phyloP scores from a whole-genome alignment of 2,888 invertebrate species.

The Tanytarsus gracilentus region DNA sequence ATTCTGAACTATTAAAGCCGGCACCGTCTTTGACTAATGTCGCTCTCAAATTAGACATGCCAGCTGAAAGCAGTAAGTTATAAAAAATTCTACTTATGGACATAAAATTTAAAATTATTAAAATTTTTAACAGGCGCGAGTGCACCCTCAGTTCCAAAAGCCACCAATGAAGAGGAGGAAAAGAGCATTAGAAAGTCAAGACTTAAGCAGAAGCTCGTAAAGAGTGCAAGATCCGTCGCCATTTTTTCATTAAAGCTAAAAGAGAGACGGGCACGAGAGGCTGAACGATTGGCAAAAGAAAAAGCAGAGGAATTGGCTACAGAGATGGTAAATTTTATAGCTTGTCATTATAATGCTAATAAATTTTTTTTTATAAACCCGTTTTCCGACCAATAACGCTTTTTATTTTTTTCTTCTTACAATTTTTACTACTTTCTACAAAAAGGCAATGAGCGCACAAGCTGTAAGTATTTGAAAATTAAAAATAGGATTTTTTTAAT shows the following conservation, averaged over 20 bases:
- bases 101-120: background rate
- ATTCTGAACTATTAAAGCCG: slow-evolving; percentile 45
- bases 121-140: slow-evolving; percentile 7
- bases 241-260: slow-evolving; percentile 75
- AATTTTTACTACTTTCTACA: background rate
- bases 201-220: slow-evolving; percentile 67
- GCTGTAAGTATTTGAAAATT: slow-evolving; percentile 1
- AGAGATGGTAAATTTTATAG: slow-evolving; percentile 33
- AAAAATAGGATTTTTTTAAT: slow-evolving; percentile 30
- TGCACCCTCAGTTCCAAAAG: slow-evolving; percentile 29
- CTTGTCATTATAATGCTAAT: background rate
- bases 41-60: slow-evolving; percentile 38
- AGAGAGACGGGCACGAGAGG: slow-evolving; percentile 68
- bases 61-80: slow-evolving; percentile 33
- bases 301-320: slow-evolving; percentile 47
- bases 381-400: too few relatives aligned
- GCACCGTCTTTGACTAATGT: slow-evolving; percentile 50
- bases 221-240: slow-evolving; percentile 74
- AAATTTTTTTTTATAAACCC: too few relatives aligned
- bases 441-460: slow-evolving; percentile 1
- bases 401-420: background rate
- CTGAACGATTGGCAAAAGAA: slow-evolving; percentile 56
- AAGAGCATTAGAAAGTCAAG: too few relatives aligned
- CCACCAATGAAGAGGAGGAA: slow-evolving; percentile 48
- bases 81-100: slow-evolving; percentile 25